Evolutionary conservation across 2,113 vertebrate genomes (phyloP), one percentile per base, ranked within the genome.

Genomic region (Grammomys surdaster): DNA sequence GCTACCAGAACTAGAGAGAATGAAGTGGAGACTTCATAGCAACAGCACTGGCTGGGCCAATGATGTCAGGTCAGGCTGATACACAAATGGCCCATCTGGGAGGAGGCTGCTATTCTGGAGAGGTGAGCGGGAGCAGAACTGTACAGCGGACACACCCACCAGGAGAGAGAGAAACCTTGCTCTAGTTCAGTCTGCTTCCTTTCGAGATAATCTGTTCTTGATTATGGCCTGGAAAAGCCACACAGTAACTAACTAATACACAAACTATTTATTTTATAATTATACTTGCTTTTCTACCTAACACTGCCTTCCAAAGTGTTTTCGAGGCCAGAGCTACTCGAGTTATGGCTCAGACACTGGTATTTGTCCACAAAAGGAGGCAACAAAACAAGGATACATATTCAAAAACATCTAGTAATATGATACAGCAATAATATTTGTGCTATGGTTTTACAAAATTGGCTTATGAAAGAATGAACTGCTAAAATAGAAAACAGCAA

Each of bases 401-500:
- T 24, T 91, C 72, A 70, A 84, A 91, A 96, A 46, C 28, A 36
- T 77, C 33, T 36, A 84, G 80, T 85, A 65, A 91, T 9, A 33
- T 51, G 75, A 77, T 14, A 67, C 8, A 22, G 54, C 24, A 17
- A 1, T 48, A 48, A 69, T 16, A 67, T 33, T 65, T 72, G 51
- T 81, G 54, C 5, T 89, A 7, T 40, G 40, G 80, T 88, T 93
- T 93, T 80, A 86, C 9, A 70, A 40, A 96, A 91, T 0, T 85
- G 80, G 56, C 46, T 96, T 24, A 9, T 19, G 17, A 95, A 94
- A 16, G 46, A 63, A 0, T 90, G 24, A 82, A 73, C 86, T 67
- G 60, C 58, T 48, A 40, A 84, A 93, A 92, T 69, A 93, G 7
- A 80, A 88, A 77, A 67, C 51, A 24, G 19, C n/a, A 85, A 89